These are phyloP conservation scores for Ctenomys sociabilis DNA, from an alignment of 2,113 vertebrate genomes.

Conservation along the genomic window DNA sequence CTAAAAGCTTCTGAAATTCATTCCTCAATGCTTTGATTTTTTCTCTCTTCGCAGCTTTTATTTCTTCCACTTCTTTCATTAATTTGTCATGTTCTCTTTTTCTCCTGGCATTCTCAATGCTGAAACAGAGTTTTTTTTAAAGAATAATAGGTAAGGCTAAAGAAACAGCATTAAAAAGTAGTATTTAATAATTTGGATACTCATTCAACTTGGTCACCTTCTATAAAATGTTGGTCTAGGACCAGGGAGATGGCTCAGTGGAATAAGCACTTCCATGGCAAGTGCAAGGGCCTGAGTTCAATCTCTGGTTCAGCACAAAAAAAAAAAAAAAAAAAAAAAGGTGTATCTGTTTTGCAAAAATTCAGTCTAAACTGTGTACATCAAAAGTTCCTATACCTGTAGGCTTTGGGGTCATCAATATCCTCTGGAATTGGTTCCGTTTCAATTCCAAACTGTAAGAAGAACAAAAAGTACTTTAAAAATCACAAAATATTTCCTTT, in stretches of 20 bases:
- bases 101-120: slow-evolving; percentile 92
- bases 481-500: not conserved
- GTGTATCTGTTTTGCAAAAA: slow-evolving; percentile 42
- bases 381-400: slow-evolving; percentile 86
- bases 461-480: slow-evolving; percentile 48
- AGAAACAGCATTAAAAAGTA: slow-evolving; percentile 19
- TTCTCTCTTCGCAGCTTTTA: slow-evolving; percentile 85
- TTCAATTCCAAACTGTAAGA: slow-evolving; percentile 87
- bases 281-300: too few species aligned
- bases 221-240: not conserved
- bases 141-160: not conserved
- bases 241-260: too few species aligned
- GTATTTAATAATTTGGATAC: slow-evolving; percentile 9
- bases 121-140: slow-evolving; percentile 79
- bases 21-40: slow-evolving; percentile 85
- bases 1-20: slow-evolving; percentile 86
- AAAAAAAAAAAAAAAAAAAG: too few species aligned
- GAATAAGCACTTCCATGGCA: too few species aligned
- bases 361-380: not conserved
- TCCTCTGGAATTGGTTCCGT: slow-evolving; percentile 86
- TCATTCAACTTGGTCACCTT: not conserved
- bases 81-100: slow-evolving; percentile 89
- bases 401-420: slow-evolving; percentile 91
- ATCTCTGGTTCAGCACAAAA: too few species aligned
- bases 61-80: slow-evolving; percentile 88